phyloP scores from a whole-genome alignment of 1,140 invertebrate genomes.

The Drosophila repletoides region DNA sequence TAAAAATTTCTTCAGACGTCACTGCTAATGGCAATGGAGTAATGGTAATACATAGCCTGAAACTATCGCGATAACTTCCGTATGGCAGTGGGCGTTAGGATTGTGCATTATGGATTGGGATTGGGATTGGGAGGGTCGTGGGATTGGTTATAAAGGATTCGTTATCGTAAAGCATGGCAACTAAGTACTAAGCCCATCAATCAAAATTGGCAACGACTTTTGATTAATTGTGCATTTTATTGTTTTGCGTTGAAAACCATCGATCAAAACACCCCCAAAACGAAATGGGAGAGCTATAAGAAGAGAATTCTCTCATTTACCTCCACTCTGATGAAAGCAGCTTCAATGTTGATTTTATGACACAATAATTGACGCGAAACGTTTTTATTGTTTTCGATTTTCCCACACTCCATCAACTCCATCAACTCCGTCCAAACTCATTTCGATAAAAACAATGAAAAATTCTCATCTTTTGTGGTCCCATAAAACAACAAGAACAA shows the following conservation, averaged over 20 bases:
- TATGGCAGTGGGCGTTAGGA: too few relatives aligned
- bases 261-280: slow-evolving; percentile 53
- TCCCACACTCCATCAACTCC: too few relatives aligned
- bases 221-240: slow-evolving; percentile 80
- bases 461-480: too few relatives aligned
- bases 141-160: slow-evolving; percentile 30
- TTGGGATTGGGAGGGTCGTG: not conserved
- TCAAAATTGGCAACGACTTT: slow-evolving; percentile 67
- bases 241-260: slow-evolving; percentile 72
- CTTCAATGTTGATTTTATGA: slow-evolving; percentile 72
- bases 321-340: not conserved
- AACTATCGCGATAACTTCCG: slow-evolving; percentile 25
- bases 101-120: too few relatives aligned
- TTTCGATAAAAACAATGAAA: too few relatives aligned
- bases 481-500: too few relatives aligned
- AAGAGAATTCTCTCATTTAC: too few relatives aligned
- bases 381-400: slow-evolving; percentile 63
- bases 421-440: too few relatives aligned
- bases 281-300: slow-evolving; percentile 8
- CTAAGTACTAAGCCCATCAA: slow-evolving; percentile 66
- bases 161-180: slow-evolving; percentile 33
- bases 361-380: slow-evolving; percentile 77
- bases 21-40: slow-evolving; percentile 6
- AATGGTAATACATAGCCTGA: slow-evolving; percentile 15
- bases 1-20: too few relatives aligned